Evolutionary conservation across 2,797 vertebrate species (phyloP).

Genomic region (Avahi laniger): DNA sequence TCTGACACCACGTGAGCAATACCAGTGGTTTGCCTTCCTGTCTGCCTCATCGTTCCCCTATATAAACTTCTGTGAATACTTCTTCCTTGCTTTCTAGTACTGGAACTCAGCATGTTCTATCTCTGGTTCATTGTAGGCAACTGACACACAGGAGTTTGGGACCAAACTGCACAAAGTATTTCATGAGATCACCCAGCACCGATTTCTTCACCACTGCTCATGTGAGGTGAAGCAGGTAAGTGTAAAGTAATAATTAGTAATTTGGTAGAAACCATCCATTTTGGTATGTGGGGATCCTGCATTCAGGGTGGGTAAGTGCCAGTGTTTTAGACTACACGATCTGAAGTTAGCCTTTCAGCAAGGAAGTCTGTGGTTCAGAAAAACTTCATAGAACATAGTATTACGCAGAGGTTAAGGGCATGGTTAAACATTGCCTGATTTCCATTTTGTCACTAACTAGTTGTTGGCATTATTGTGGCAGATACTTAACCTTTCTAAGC

Average conservation of each 20-base stretch:
- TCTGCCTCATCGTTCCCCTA: neutral
- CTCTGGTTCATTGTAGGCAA: constrained; percentile 65
- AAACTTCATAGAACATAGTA: neutral
- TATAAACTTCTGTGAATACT: neutral
- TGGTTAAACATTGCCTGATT: neutral
- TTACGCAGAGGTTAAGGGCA: neutral
- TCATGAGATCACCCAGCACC: constrained; percentile 26
- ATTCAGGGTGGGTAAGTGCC: neutral
- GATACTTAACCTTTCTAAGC: neutral
- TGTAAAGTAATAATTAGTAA: neutral
- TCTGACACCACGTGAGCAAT: neutral
- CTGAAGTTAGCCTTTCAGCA: neutral
- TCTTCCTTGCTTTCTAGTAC: neutral
- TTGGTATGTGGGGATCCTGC: neutral
- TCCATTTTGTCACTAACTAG: neutral
- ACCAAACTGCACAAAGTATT: constrained; percentile 65
- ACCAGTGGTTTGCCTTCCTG: neutral
- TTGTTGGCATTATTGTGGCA: neutral
- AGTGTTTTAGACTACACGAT: neutral
- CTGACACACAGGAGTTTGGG: constrained; percentile 73
- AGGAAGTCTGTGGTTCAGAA: neutral
- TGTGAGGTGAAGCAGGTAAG: constrained; percentile 63
- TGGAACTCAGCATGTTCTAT: neutral
- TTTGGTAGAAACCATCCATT: neutral
- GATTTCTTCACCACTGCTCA: constrained; percentile 34